These are phyloP conservation scores for Dendrocopos noguchii DNA, from an alignment of 2,113 vertebrate species.

Conservation along the genomic window DNA sequence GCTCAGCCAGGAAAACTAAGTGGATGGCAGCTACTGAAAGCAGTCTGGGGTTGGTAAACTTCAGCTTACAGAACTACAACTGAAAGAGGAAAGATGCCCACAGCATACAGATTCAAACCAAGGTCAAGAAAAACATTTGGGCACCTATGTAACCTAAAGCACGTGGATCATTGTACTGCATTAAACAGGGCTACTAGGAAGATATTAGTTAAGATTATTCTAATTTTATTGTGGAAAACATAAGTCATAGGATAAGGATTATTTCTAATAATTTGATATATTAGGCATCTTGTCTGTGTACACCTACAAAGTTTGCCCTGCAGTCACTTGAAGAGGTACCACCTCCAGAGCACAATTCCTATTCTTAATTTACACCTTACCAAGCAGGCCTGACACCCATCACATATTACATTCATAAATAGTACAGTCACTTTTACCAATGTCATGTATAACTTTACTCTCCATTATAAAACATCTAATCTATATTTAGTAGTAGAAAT, in stretches of 20 bases:
- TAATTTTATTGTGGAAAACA: background rate
- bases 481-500: background rate
- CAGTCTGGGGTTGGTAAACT: background rate
- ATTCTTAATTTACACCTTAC: background rate
- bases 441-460: background rate
- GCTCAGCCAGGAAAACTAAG: slow-evolving; percentile 26
- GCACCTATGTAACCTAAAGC: background rate
- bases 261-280: background rate
- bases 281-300: background rate
- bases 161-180: background rate
- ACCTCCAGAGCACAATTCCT: background rate
- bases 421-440: background rate
- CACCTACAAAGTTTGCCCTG: background rate
- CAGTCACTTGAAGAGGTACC: background rate
- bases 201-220: background rate
- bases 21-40: slow-evolving; percentile 23
- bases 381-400: background rate
- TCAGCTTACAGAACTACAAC: background rate
- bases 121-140: background rate
- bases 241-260: background rate
- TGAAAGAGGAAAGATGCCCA: background rate
- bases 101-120: background rate
- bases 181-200: background rate
- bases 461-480: background rate
- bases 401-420: background rate